Percentiles rank a stretch among this genome's conserved stretches.
phyloP scores from a whole-genome alignment of 2,797 vertebrate genomes.

The Hafferia zeledoni region DNA sequence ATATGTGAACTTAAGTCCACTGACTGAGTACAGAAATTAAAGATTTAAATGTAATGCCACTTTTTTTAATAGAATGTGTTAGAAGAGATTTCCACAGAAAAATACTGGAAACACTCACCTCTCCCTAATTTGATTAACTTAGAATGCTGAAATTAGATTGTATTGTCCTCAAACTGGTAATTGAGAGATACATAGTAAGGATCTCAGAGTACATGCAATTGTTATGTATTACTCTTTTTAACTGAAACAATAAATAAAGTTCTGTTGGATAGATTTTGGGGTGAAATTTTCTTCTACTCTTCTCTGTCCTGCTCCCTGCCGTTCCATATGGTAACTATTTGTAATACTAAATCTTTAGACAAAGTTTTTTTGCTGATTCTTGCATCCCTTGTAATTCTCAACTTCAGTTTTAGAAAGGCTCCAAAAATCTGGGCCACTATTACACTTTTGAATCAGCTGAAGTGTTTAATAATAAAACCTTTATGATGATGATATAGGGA shows the following conservation, averaged over 20 bases:
- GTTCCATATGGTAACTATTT: not conserved
- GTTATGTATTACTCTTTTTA: not conserved
- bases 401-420: not conserved
- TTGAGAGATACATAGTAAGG: not conserved
- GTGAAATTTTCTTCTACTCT: not conserved
- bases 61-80: not conserved
- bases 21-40: not conserved
- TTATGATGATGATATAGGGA: not conserved
- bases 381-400: not conserved
- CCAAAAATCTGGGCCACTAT: not conserved
- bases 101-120: not conserved
- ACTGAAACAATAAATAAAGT: not conserved
- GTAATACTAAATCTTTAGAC: not conserved
- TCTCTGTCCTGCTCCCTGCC: not conserved
- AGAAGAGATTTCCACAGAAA: not conserved
- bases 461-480: not conserved
- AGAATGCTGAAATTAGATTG: not conserved
- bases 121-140: not conserved
- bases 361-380: not conserved
- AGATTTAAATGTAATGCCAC: not conserved
- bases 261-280: not conserved
- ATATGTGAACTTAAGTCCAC: not conserved
- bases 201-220: not conserved
- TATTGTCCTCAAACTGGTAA: not conserved
- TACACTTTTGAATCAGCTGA: not conserved